phyloP scores from a whole-genome alignment of 2,797 vertebrate genomes.

The Acropternis orthonyx region DNA sequence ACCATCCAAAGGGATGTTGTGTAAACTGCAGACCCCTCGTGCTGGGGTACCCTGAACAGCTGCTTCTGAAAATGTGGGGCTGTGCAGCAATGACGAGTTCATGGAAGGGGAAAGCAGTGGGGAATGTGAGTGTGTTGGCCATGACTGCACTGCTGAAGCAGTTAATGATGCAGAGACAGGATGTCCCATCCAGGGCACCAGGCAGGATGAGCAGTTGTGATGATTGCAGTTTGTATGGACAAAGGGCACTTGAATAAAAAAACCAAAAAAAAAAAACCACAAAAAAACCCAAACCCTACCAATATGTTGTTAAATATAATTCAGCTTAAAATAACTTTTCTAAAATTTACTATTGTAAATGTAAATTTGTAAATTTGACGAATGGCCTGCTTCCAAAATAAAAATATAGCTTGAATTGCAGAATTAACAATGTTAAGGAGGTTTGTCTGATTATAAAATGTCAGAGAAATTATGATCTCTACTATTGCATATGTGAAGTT shows the following conservation, averaged over 20 bases:
- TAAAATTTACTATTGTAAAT: not conserved
- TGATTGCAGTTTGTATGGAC: not conserved
- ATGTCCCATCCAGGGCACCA: not conserved
- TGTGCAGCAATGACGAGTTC: not conserved
- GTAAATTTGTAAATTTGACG: not conserved
- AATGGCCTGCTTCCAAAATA: not conserved
- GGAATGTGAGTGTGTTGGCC: not conserved
- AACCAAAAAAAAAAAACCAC: not conserved
- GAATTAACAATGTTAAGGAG: not conserved
- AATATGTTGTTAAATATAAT: not conserved
- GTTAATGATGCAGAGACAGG: not conserved
- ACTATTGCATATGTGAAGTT: not conserved
- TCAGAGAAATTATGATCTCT: not conserved
- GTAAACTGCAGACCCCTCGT: not conserved
- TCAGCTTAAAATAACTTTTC: not conserved
- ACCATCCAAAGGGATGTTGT: not conserved
- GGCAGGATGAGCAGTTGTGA: not conserved
- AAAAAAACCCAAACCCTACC: not conserved
- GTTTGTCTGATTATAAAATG: not conserved
- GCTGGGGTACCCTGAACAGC: not conserved
- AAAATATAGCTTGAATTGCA: not conserved
- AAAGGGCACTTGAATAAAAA: rapidly evolving
- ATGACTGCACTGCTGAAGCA: not conserved
- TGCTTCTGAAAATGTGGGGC: not conserved
- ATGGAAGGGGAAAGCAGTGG: not conserved